Conservation (phyloP, 2,888 invertebrate genomes). For the Hirtodrosophila trivittata region DNA sequence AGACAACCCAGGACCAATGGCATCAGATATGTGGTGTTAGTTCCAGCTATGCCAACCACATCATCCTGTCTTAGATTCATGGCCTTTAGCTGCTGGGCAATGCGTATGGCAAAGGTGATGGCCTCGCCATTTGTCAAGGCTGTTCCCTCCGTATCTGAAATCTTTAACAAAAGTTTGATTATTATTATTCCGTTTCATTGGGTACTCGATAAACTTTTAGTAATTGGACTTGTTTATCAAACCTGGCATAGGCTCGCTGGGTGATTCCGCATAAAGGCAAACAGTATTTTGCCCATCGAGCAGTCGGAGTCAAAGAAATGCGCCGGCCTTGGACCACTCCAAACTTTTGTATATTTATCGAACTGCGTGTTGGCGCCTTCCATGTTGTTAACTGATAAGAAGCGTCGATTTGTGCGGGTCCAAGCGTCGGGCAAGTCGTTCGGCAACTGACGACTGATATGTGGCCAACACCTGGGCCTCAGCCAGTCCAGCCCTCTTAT, state of each 20-base stretch:
- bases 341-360: constrained; percentile 81
- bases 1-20: constrained; percentile 80
- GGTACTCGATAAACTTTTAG: background rate
- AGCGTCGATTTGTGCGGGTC: constrained; percentile 29
- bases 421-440: constrained; percentile 48
- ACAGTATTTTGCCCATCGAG: constrained; percentile 80
- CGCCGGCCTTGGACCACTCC: constrained; percentile 80
- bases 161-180: constrained; percentile 48
- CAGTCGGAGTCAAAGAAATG: constrained; percentile 80
- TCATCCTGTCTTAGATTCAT: constrained; percentile 78
- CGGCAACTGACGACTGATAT: constrained; percentile 51
- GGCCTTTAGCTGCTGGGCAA: constrained; percentile 77
- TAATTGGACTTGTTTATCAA: background rate
- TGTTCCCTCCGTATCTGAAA: constrained; percentile 79
- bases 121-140: constrained; percentile 79
- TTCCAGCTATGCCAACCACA: constrained; percentile 80
- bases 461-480: constrained; percentile 32
- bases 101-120: constrained; percentile 76
- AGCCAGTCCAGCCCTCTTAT: constrained; percentile 40
- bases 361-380: constrained; percentile 71
- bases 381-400: constrained; percentile 70
- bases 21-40: constrained; percentile 79
- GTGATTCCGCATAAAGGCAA: constrained; percentile 80
- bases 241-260: constrained; percentile 78
- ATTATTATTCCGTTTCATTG: background rate